Evolutionary conservation across 1,140 invertebrate species (phyloP), one percentile per base, ranked within the genome.

Genomic region (Cardiocondyla obscurior): DNA sequence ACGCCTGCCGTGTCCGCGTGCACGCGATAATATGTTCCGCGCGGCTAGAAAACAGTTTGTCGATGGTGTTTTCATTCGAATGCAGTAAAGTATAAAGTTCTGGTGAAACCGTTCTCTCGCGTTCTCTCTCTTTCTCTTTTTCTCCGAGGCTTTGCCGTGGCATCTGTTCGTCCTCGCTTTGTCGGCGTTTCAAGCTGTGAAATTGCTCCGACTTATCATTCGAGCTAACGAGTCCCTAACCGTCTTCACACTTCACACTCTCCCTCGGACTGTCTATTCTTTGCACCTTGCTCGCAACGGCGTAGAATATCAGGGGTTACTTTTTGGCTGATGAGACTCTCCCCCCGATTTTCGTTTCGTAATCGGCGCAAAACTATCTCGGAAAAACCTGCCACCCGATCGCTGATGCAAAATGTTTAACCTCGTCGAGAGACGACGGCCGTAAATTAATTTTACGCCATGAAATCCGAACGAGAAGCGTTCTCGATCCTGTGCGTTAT

Each of bases 191-290:
- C 82, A 85, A 89, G 85, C 87, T 90, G 88, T 92, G 91, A 91
- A 93, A 92, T 92, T 90, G 90, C 90, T 92, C 91, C 92, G 91
- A 94, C 92, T 93, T 94, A 94, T 94, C 92, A 93, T 93, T 91
- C 90, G 84, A 86, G 65, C 90, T 93, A 94, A 94, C 92, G 92
- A 94, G 91, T 91, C 85, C 89, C 88, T 91, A 90, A 90, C 90
- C 92, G 86, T 88, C 90, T 89, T 92, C 90, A 90, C 89, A 87
- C 91, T 92, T 92, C 90, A 90, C 89, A 90, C 90, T 89, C 89
- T 81, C 16, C 16, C 69, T 79, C 82, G 65, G 77, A 81, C 86
- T 87, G 82, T 86, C 85, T 87, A 90, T 87, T 87, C 85, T 87
- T 70, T 39, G 65, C 81, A 57, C 58, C 76, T 65, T 79, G 76